Conservation (phyloP, 92 coral and sea anemone species). For the Epizoanthus ramosus region DNA sequence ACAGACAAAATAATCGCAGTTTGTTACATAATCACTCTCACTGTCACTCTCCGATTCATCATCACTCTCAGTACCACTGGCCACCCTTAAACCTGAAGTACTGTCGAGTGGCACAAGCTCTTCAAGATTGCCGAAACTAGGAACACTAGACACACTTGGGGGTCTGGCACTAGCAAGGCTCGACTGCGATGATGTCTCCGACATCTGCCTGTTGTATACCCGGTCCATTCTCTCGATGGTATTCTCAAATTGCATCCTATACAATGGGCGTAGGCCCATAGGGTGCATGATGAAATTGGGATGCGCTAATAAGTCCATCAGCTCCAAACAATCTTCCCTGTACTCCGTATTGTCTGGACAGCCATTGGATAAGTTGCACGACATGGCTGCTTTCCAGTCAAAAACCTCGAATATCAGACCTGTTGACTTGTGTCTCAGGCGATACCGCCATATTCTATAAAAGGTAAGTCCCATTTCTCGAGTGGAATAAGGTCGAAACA, state of each 20-base stretch:
- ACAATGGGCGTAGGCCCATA: conserved; percentile 64
- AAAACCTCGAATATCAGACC: conserved; percentile 86
- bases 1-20: conserved; percentile 93
- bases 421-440: conserved; percentile 79
- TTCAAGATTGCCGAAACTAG: conserved; percentile 41
- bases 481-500: conserved; percentile 73
- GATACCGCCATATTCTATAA: conserved; percentile 94
- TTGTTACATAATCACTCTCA: conserved; percentile 84
- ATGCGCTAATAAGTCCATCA: conserved; percentile 80
- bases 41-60: conserved; percentile 87
- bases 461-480: conserved; percentile 90
- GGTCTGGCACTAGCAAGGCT: conserved; percentile 62
- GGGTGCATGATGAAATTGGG: conserved; percentile 96
- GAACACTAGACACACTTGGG: conserved; percentile 35
- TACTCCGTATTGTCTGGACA: conserved; percentile 72
- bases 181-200: conserved; percentile 58
- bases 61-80: conserved; percentile 81
- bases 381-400: conserved; percentile 99
- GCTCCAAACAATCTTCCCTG: conserved; percentile 81
- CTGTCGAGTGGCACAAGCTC: conserved; percentile 42
- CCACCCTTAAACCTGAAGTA: conserved; percentile 33
- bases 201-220: conserved; percentile 64
- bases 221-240: conserved; percentile 48
- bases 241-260: conserved; percentile 38
- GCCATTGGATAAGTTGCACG: conserved; percentile 84